Conservation (phyloP, 2,797 vertebrate genomes). For the Sciaenops ocellatus region DNA sequence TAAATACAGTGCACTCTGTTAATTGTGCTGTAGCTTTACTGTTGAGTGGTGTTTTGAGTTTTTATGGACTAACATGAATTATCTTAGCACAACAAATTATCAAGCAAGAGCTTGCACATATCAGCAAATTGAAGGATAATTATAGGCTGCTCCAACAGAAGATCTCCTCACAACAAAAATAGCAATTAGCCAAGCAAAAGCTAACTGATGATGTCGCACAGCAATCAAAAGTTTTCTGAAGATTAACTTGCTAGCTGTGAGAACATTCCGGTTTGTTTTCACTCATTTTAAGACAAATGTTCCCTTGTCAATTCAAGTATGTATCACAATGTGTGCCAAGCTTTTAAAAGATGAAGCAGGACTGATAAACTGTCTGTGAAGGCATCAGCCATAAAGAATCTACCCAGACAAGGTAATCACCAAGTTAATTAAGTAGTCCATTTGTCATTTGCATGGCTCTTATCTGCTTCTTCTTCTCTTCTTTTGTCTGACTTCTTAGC, state of each 20-base stretch:
- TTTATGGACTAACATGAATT: slow-evolving; percentile 32
- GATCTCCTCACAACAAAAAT: slow-evolving; percentile 46
- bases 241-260: slow-evolving; percentile 9
- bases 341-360: slow-evolving; percentile 22
- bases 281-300: not conserved
- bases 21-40: slow-evolving; percentile 10
- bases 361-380: slow-evolving; percentile 44
- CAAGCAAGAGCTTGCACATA: slow-evolving; percentile 13
- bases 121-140: slow-evolving; percentile 44
- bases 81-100: slow-evolving; percentile 37
- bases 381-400: slow-evolving; percentile 30
- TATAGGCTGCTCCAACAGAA: slow-evolving; percentile 44
- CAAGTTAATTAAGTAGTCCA: slow-evolving; percentile 50
- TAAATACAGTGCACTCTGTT: slow-evolving; percentile 11
- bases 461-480: slow-evolving; percentile 45
- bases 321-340: slow-evolving; percentile 33
- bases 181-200: slow-evolving; percentile 47
- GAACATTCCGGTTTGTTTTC: slow-evolving; percentile 21
- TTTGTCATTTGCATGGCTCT: slow-evolving; percentile 46
- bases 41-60: slow-evolving; percentile 7
- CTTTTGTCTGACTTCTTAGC: slow-evolving; percentile 62
- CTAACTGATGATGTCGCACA: slow-evolving; percentile 21
- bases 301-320: slow-evolving; percentile 1
- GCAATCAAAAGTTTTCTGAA: slow-evolving; percentile 23
- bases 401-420: slow-evolving; percentile 42